Evolutionary conservation across 2,797 vertebrate genomes (phyloP).

Genomic region (Hemibagrus guttatus): DNA sequence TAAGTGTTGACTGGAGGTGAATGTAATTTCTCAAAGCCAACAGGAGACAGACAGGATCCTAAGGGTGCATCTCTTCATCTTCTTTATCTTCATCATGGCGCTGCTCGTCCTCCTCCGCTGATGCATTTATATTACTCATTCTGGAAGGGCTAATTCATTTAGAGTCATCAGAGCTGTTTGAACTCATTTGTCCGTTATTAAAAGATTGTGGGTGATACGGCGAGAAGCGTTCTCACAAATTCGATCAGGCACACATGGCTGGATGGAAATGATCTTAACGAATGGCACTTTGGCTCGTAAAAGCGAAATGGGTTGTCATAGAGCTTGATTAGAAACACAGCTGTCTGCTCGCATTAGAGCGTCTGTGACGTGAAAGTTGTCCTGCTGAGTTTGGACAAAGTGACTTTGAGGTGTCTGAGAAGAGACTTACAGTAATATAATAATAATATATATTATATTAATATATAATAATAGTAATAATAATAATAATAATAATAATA

Average conservation of each 20-base stretch:
- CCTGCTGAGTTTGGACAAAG: conserved; percentile 33
- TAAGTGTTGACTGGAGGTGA: conserved; percentile 49
- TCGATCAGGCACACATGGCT: conserved; percentile 61
- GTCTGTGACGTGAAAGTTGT: conserved; percentile 48
- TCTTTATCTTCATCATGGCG: conserved; percentile 22
- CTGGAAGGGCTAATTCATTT: conserved; percentile 48
- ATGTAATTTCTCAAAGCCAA: conserved; percentile 45
- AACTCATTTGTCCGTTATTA: conserved; percentile 57
- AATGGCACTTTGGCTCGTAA: conserved; percentile 52
- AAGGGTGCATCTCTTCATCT: conserved; percentile 42
- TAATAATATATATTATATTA: no score
- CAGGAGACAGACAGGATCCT: conserved; percentile 29
- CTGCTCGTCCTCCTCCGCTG: conserved; percentile 32
- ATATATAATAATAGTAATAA: no score
- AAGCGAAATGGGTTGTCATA: conserved; percentile 43
- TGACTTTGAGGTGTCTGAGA: conserved; percentile 36
- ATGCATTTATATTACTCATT: conserved; percentile 56
- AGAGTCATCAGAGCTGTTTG: conserved; percentile 35
- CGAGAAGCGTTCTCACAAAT: conserved; percentile 48
- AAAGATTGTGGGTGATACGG: conserved; percentile 55
- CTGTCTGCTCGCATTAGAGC: conserved; percentile 61
- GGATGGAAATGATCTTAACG: conserved; percentile 57
- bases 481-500: no score
- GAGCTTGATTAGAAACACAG: conserved; percentile 51
- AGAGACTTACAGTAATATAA: no score